Conservation (phyloP, 2,113 vertebrate species). For the Xenotilapia flavipinnis region DNA sequence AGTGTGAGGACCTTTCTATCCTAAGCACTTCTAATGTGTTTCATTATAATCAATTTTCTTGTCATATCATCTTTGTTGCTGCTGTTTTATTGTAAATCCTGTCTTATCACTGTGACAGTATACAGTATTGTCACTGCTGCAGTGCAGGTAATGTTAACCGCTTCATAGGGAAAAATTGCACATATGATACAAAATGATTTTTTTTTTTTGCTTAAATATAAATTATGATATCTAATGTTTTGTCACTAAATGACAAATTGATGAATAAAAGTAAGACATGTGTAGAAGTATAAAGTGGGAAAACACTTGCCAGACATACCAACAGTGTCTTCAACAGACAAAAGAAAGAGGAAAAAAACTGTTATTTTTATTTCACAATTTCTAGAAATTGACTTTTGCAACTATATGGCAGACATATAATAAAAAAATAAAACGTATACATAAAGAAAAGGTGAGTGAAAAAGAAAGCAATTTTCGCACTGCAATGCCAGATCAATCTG, state of each 20-base stretch:
- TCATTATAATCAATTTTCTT: neutral
- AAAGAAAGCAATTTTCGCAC: neutral
- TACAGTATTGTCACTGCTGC: neutral
- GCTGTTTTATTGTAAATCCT: neutral
- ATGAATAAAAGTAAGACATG: neutral
- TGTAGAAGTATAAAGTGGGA: neutral
- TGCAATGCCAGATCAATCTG: neutral
- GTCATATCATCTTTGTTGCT: neutral
- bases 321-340: neutral
- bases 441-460: neutral
- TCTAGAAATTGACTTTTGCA: neutral
- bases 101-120: neutral
- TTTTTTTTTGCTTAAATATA: neutral
- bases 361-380: conserved; percentile 32
- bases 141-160: neutral
- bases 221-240: neutral
- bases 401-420: neutral
- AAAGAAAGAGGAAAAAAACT: neutral
- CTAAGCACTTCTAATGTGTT: neutral
- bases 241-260: neutral
- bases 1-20: neutral
- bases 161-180: neutral
- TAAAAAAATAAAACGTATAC: neutral
- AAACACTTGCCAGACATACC: neutral
- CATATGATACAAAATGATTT: neutral